Base-by-base conservation (phyloP, 1,140 invertebrate genomes). In the Drosophila orena region DNA sequence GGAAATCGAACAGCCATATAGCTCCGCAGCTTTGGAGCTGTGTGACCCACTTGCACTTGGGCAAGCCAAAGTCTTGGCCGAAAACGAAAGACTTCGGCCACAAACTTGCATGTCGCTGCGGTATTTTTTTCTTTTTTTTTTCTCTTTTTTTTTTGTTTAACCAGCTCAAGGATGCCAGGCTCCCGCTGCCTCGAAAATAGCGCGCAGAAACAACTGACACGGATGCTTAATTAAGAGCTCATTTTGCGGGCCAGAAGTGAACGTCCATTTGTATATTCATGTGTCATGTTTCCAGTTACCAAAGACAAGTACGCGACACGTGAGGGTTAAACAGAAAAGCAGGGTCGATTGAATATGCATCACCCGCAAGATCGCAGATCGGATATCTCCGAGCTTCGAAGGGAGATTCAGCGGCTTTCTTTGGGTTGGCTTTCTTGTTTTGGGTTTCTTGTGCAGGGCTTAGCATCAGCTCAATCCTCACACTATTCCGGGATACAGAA, bases 191-290 rank as follows among this genome's bases (percentile, higher is more conserved):
- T 20, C 20, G 30, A 30, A 46, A 42, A 71, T 30, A 64, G 54
- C 55, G 50, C 50, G 44, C 56, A 37, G 74, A 58, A 77, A 78
- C 77, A 72, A 52, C 65, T 88, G 79, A 86, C 79, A 73, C 75
- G 68, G 83, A 73, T 88, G 70, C 83, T 86, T 86, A 86, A 86
- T 86, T 86, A 86, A 86, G 83, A 88, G 83, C 81, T 86, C 77
- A 86, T 86, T 79, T 76, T 49, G 68, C 55, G 35, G 72, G 47
- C 42, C 57, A 65, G 37, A 75, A 75, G 72, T 75, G 72, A 68
- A 70, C 59, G 78, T 88, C 57, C 74, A 77, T 61, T 78, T 58
- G 30, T 40, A 59, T 50, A 59, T 77, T 52, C 61, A 66, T 58
- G 49, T 76, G 60, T 68, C 73, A 76, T 59, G 72, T 68, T 54